Evolutionary conservation across 2,113 vertebrate species (phyloP).

Genomic region (Aythya baeri): DNA sequence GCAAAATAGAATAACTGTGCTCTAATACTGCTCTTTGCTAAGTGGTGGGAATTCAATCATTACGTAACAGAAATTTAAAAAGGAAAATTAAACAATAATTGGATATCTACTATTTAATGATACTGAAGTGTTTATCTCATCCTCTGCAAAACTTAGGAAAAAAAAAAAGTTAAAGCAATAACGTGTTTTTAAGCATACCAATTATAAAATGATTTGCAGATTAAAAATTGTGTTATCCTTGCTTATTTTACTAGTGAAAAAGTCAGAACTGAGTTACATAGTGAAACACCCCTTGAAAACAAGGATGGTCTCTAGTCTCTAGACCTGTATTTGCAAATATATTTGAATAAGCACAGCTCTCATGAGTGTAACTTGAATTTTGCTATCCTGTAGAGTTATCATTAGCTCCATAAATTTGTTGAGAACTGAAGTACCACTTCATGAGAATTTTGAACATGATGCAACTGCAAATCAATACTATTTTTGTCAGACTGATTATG

Average conservation of each 20-base stretch:
- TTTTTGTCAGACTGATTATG: not conserved
- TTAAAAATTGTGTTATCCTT: not conserved
- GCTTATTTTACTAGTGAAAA: not conserved
- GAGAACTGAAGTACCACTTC: not conserved
- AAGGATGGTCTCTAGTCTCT: not conserved
- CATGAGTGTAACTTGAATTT: not conserved
- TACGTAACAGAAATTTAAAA: constrained; percentile 33
- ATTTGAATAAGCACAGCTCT: not conserved
- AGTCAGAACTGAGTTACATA: not conserved
- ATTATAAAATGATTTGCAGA: not conserved
- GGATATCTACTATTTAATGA: not conserved
- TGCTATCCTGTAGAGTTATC: not conserved
- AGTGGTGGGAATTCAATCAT: not conserved
- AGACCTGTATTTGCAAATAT: not conserved
- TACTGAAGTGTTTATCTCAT: not conserved
- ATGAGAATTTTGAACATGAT: not conserved
- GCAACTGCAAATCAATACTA: not conserved
- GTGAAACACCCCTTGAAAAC: not conserved
- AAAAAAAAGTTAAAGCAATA: not conserved
- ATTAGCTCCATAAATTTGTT: not conserved
- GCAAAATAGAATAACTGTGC: not conserved
- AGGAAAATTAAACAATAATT: not conserved
- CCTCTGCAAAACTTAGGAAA: not conserved
- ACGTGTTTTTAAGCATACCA: not conserved
- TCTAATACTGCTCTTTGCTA: not conserved